Base-by-base conservation (phyloP, 2,888 invertebrate species). In the Litoditis marina region DNA sequence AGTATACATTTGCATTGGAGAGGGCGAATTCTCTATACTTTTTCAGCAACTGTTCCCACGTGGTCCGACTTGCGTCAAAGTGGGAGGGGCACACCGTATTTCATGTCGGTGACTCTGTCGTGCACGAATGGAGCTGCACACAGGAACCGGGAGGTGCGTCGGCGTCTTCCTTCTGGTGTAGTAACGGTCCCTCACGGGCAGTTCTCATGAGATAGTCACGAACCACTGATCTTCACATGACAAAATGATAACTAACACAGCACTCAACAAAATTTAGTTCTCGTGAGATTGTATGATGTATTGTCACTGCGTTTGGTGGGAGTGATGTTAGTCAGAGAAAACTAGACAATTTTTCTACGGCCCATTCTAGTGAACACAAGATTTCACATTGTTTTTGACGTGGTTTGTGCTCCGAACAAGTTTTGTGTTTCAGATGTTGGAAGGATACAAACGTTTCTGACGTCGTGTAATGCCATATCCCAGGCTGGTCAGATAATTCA, bases 51-150 rank as follows among this genome's bases (percentile, higher is more conserved):
- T 75, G 75, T 51, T 57, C 68, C 0, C 75, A 75, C 57, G 57
- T 67, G 5, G 65, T 73, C 2, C 54, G 75, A 36, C 68, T 65
- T 47, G 73, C 75, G 0, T 65, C 73, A 6, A 69, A 67, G 56
- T 73, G 71, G 69, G 71, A 73, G 22, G 61, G 68, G 27, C 56
- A 66, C 47, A 67, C 71, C 2, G 66, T 67, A 11, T 75, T 73
- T 51, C 67, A 64, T 32, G 60, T 73, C 25, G 75, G 75, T 2
- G 75, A 75, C 60, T 59, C 71, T 4, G 66, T 75, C n/a, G 73
- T 75, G 19, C 75, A 75, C 55, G 73, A 75, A 28, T 75, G 75
- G 75, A 73, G 60, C 49, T 75, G 75, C 53, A 25, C 46, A 27
- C 27, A 51, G 19, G 52, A 59, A 2, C 59, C 50, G 16, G 22